Base-by-base conservation (phyloP, 2,113 vertebrate species). In the Labeo catla region DNA sequence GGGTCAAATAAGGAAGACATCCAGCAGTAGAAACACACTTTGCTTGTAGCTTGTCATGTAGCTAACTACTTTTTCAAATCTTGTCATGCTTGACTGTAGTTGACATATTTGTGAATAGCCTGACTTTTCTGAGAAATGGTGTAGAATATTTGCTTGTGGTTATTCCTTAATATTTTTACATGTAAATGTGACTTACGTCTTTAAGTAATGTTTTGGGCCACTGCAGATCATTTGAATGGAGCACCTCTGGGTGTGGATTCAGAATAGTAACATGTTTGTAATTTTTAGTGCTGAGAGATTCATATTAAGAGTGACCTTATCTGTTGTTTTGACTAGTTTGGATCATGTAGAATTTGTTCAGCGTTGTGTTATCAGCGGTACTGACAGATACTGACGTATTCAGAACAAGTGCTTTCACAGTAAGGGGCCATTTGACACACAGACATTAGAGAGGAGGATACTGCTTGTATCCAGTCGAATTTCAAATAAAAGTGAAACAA, bases 321-420 rank as follows among this genome's bases (percentile, higher is more conserved):
- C 36, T 47, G 57, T 34, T 81, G 80, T 50, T 82, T 50, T 81
- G 15, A 8, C n/a, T 65, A 19, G n/a, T 80, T 43, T 45, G 54
- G n/a, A 59, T 79, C 57, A 19, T 13, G 57, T n/a, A 36, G 9
- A 79, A 21, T 34, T 78, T 34, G 50, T 6, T 47, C 28, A 21
- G 23, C 7, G 16, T 28, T 49, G 23, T 36, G n/a, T 49, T 50
- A 21, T 50, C 57, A 65, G 72, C 2, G 1, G 49, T 50, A 83
- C 83, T 83, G 16, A 36, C 16, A 10, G 50, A 57, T 6, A 57
- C 50, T 7, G 16, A 15, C 34, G 77, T 61, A 1, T 28, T 80
- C 59, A 47, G 59, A 6, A 65, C 12, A 63, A 63, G 78, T 9
- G 6, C 8, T 81, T 47, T 81, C 36, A 15, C 43, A 49, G 59